Conservation (phyloP, 1,140 invertebrate species). For the Drosophila burlai region DNA sequence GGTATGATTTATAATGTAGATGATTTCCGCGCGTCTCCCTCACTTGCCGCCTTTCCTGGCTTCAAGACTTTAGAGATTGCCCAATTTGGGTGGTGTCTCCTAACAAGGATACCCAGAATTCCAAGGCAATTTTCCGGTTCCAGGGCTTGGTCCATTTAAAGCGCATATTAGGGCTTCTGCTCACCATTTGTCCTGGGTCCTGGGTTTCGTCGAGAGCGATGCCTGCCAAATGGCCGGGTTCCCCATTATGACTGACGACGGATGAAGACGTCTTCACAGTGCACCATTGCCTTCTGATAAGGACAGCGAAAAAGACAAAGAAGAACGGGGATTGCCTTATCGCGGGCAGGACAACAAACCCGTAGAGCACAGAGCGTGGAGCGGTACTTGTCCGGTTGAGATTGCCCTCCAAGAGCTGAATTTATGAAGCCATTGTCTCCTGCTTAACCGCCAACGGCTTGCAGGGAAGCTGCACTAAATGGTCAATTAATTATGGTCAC, state of each 20-base stretch:
- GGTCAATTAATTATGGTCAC: conserved; percentile 79
- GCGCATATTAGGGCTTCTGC: conserved; percentile 1
- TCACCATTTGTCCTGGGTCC: conserved; percentile 28
- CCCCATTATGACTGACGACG: conserved; percentile 44
- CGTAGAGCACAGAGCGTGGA: conserved; percentile 14
- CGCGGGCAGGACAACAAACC: conserved; percentile 54
- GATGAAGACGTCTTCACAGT: conserved; percentile 60
- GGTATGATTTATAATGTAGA: conserved; percentile 35
- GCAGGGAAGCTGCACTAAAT: conserved; percentile 73
- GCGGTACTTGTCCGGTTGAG: conserved; percentile 37
- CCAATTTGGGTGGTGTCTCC: conserved; percentile 3
- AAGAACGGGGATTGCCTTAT: conserved; percentile 42
- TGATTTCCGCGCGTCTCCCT: conserved; percentile 7
- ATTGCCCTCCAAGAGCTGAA: conserved; percentile 42
- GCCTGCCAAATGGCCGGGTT: conserved; percentile 28
- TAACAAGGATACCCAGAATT: conserved; percentile 1
- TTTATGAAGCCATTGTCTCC: conserved; percentile 74
- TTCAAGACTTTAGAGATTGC: not conserved
- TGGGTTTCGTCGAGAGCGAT: conserved; percentile 1
- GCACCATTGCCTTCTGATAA: conserved; percentile 67
- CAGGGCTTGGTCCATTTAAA: not conserved
- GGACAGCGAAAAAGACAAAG: conserved; percentile 51
- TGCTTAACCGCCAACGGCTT: conserved; percentile 68
- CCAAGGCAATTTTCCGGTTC: conserved; percentile 9
- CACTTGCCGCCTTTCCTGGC: not conserved